Base-by-base conservation (phyloP, 2,888 invertebrate species). In the Tachystola acroxantha region DNA sequence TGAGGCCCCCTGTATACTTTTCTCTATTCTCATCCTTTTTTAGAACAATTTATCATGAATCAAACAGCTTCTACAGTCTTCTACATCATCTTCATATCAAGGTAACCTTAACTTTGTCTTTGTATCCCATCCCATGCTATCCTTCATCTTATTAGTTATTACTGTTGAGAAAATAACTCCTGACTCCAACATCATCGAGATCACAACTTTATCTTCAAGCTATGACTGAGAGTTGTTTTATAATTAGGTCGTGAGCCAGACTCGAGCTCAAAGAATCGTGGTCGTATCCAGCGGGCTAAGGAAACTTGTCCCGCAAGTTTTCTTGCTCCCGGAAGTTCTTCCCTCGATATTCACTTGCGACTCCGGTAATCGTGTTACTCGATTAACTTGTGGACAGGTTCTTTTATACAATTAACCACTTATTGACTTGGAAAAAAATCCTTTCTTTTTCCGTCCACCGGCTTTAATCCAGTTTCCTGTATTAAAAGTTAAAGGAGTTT, bases 371-470 rank as follows among this genome's bases (percentile, higher is more conserved):
- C 67, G 66, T 63, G 67, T 78, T 79, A 74, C 61, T 64, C 62
- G 66, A 75, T 75, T 70, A 77, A 71, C 74, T 74, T 68, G 71
- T 66, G 71, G 73, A 79, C 75, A 75, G 71, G 65, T 68, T 64
- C 66, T 64, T 67, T 77, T 68, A 72, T 67, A 71, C 70, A 74
- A 80, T 80, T 77, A 76, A 59, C 64, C 56, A 59, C 67, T 72
- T 70, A 70, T 65, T 74, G 68, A 64, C 65, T 66, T 57, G 57
- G 35, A 35, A 34, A 35, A 31, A 30, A 27, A 7, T 13, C 6
- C 30, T 32, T 20, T 32, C 27, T 19, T 30, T 29, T 29, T 11
- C 24, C 29, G 11, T 28, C 4, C 24, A 10, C 10, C 24, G 10
- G 6, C 11, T 32, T 37, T 36, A 36, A 36, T 36, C 25, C 9